A percentile compares a stretch with the other conserved stretches of the same genome.
These are phyloP conservation scores for Brachyopa scutellaris DNA, from an alignment of 2,888 invertebrate genomes.

Conservation along the genomic window DNA sequence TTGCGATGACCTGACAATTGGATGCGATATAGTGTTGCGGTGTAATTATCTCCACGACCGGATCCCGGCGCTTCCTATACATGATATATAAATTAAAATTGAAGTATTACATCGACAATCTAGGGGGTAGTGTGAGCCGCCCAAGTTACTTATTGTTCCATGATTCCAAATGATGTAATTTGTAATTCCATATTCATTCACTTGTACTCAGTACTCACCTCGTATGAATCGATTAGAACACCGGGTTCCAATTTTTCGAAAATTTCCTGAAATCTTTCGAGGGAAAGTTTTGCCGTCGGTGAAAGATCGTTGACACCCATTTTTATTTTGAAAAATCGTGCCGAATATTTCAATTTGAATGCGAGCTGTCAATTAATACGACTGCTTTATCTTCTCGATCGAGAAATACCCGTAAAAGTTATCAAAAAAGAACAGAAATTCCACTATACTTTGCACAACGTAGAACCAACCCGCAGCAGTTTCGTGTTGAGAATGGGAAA, in stretches of 20 bases:
- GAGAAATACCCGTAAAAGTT: background rate
- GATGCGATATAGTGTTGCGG: conserved; percentile 87
- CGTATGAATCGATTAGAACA: conserved; percentile 83
- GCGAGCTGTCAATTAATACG: background rate
- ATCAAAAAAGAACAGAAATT: conserved; percentile 3
- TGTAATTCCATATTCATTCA: too few relatives aligned
- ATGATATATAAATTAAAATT: conserved; percentile 43
- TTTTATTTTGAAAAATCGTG: conserved; percentile 22
- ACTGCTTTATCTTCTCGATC: background rate
- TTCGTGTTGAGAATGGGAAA: conserved; percentile 3
- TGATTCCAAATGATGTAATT: conserved; percentile 36
- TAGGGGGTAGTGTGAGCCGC: conserved; percentile 19
- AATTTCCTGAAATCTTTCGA: conserved; percentile 84
- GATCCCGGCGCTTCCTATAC: conserved; percentile 87
- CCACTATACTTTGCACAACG: background rate
- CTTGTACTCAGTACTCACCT: too few relatives aligned
- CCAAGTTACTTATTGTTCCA: conserved; percentile 21
- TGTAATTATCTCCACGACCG: conserved; percentile 89
- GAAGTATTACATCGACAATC: background rate
- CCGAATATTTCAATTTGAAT: background rate
- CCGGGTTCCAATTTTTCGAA: conserved; percentile 84
- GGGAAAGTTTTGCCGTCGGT: conserved; percentile 79
- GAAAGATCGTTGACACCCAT: conserved; percentile 74
- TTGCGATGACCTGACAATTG: conserved; percentile 83
- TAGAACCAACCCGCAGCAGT: conserved; percentile 12